Percentiles rank a stretch among this genome's conserved stretches.
phyloP scores from a whole-genome alignment of 2,888 invertebrate genomes.

The Dicycla oo region DNA sequence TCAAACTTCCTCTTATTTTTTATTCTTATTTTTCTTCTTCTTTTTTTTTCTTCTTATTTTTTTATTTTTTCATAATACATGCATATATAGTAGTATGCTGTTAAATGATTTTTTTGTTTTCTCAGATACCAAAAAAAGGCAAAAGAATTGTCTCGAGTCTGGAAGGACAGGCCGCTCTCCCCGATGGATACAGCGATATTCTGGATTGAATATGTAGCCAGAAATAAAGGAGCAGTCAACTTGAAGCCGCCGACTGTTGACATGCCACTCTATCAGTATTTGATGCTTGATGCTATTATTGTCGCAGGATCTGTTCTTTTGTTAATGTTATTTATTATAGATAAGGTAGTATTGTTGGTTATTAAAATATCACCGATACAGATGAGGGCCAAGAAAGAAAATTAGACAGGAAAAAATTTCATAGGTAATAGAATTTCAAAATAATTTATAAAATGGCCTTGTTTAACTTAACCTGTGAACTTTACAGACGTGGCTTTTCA shows the following conservation, averaged over 20 bases:
- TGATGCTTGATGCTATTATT: slow-evolving; percentile 58
- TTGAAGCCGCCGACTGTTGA: slow-evolving; percentile 65
- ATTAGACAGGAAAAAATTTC: not conserved
- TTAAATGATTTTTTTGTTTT: slow-evolving; percentile 8
- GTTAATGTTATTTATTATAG: slow-evolving; percentile 15
- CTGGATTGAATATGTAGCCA: slow-evolving; percentile 92
- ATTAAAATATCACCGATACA: slow-evolving; percentile 13
- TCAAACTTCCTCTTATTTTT: too few relatives aligned
- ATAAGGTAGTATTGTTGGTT: slow-evolving; percentile 11
- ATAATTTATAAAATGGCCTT: too few relatives aligned
- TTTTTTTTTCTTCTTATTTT: too few relatives aligned
- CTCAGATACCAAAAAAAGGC: slow-evolving; percentile 66
- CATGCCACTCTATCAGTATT: slow-evolving; percentile 59
- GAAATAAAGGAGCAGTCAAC: slow-evolving; percentile 84
- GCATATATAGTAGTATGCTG: too few relatives aligned
- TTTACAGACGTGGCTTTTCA: too few relatives aligned
- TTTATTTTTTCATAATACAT: too few relatives aligned
- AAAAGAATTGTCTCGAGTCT: slow-evolving; percentile 65
- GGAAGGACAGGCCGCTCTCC: slow-evolving; percentile 81
- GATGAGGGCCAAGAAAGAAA: slow-evolving; percentile 14
- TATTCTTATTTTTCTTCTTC: too few relatives aligned
- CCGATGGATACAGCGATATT: slow-evolving; percentile 91
- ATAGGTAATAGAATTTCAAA: not conserved
- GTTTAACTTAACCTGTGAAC: too few relatives aligned
- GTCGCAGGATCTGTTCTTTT: slow-evolving; percentile 22